A percentile compares a stretch with the other conserved stretches of the same genome.
These are phyloP conservation scores for Heterocephalus glaber DNA, from an alignment of 2,113 vertebrate genomes.

Conservation along the genomic window DNA sequence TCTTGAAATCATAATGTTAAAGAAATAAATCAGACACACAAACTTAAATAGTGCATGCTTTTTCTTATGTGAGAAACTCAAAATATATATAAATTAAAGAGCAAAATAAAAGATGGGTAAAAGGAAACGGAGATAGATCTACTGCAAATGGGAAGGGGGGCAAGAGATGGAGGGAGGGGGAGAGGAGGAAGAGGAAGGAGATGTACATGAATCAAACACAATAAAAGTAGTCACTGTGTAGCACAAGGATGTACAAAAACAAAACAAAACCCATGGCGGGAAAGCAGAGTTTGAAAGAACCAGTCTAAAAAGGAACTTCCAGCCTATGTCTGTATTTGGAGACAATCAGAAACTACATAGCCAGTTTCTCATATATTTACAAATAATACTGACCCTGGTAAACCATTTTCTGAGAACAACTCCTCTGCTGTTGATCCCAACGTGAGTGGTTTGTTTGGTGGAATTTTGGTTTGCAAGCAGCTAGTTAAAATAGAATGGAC, in stretches of 20 bases:
- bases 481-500: background rate
- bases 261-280: background rate
- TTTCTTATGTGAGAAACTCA: background rate
- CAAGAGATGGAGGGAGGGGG: background rate
- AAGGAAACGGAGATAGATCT: background rate
- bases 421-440: background rate
- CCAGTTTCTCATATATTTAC: background rate
- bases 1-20: background rate
- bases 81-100: background rate
- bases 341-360: background rate
- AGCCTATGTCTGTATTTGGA: background rate
- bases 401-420: background rate
- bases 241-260: background rate
- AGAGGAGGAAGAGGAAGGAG: background rate
- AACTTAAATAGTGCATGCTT: background rate
- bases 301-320: background rate
- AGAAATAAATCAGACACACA: background rate
- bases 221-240: background rate
- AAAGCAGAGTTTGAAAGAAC: background rate
- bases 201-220: background rate
- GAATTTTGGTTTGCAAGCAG: background rate
- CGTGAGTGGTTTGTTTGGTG: background rate
- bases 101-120: background rate
- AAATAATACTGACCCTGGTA: background rate
- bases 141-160: background rate